Percentiles rank a stretch among this genome's conserved stretches.
Conservation (phyloP, 2,113 vertebrate species). For the Halichoeres trimaculatus region DNA sequence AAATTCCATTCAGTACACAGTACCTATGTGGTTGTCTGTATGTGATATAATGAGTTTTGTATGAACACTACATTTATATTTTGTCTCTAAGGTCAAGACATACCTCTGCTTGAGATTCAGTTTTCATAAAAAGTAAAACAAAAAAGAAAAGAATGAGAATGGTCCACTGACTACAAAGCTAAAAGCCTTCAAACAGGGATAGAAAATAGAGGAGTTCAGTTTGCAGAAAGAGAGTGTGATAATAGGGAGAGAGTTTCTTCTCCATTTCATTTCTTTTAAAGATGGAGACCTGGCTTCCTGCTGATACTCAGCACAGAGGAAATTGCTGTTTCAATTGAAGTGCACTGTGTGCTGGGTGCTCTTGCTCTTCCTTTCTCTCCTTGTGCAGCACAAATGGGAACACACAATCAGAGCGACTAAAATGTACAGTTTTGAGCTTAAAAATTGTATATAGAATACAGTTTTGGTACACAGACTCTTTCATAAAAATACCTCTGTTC, state of each 20-base stretch:
- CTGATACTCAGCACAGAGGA: slow-evolving; percentile 34
- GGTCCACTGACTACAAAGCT: not conserved
- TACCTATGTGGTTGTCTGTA: not conserved
- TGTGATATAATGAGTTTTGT: not conserved
- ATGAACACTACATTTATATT: not conserved
- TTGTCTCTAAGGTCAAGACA: not conserved
- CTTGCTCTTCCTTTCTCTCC: not conserved
- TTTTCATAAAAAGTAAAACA: not conserved
- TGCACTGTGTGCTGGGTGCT: slow-evolving; percentile 21
- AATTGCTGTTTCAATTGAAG: slow-evolving; percentile 45
- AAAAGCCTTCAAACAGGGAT: slow-evolving; percentile 2
- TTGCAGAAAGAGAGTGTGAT: slow-evolving; percentile 22
- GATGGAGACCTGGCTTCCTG: slow-evolving; percentile 23
- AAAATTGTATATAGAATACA: not conserved
- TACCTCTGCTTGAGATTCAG: not conserved
- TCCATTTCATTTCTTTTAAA: slow-evolving; percentile 33
- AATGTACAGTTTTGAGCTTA: not conserved
- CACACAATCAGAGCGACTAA: slow-evolving; percentile 2
- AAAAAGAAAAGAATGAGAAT: not conserved
- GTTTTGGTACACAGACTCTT: not conserved
- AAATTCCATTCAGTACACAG: not conserved
- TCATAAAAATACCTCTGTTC: not conserved
- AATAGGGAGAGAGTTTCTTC: slow-evolving; percentile 15
- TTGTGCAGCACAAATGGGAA: not conserved
- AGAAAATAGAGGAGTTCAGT: slow-evolving; percentile 1